Base-by-base conservation (phyloP, 1,140 invertebrate genomes). In the Microplitis demolitor region DNA sequence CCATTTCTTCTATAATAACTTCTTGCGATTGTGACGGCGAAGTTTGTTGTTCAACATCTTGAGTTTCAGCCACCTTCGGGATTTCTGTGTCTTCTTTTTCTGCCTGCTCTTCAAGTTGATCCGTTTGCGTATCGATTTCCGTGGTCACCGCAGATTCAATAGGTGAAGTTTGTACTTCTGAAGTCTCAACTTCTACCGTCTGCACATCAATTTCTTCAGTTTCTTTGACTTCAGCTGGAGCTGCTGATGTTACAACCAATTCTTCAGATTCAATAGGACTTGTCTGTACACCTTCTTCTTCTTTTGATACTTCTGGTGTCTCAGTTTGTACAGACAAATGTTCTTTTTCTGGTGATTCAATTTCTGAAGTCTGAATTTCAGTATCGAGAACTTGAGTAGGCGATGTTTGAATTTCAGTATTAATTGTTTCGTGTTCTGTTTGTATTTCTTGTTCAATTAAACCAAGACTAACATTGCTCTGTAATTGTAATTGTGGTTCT, bases 331-430 rank as follows among this genome's bases (percentile, higher is more conserved):
- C 83, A 58, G 73, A 86, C 63, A 45, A 77, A 64, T 78, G 83
- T 79, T 81, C 78, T 16, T 76, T 72, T 58, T 78, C 77, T 4
- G 82, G 78, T 9, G 82, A 69, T 16, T 72, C 77, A 64, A 3
- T 69, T 53, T 35, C 73, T 63, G 67, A 58, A 31, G 80, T 84
- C 74, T 84, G 83, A 5, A 76, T 76, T 69, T 74, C 77, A 14
- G 76, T 79, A 70, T 84, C 80, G 3, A 72, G 58, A 33, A 78
- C 70, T 33, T 69, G 75, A 68, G 82, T 84, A 6, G 88, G 88
- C 35, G 89, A 88, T n/a, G 91, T 91, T 84, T 92, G 89, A 34
- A 80, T 81, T 67, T 84, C 82, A 2, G 71, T 73, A 39, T 80
- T 16, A 1, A 74, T 72, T 73, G 79, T 76, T 50, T 83, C 77